Conservation (phyloP, 2,113 vertebrate species). For the Garra rufa region DNA sequence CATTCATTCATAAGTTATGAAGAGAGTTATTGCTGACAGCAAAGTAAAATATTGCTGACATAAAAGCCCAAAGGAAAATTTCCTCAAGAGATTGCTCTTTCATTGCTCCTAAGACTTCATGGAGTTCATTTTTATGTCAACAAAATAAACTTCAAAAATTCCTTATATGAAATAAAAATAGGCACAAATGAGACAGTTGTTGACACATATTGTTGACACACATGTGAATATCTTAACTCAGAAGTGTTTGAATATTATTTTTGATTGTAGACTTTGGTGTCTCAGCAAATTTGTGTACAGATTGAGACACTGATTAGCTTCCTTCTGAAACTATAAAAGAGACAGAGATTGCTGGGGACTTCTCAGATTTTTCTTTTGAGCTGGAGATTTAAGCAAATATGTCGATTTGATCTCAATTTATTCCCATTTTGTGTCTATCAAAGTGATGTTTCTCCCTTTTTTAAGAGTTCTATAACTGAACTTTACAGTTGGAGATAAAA, state of each 20-base stretch:
- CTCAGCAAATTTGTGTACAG: not conserved
- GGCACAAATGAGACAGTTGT: not conserved
- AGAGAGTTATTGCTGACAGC: not conserved
- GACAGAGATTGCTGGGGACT: not conserved
- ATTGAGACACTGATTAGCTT: not conserved
- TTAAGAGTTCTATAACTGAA: not conserved
- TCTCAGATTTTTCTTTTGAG: not conserved
- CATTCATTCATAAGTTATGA: not conserved
- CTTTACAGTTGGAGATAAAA: not conserved
- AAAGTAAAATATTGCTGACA: not conserved
- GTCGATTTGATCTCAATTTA: not conserved
- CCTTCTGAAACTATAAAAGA: not conserved
- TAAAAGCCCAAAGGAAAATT: not conserved
- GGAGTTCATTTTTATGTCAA: not conserved
- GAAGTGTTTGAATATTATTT: not conserved
- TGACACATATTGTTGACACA: not conserved
- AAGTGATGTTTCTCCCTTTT: not conserved
- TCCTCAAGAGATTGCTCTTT: not conserved
- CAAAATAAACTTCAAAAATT: not conserved
- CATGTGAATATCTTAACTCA: not conserved
- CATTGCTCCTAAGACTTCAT: not conserved
- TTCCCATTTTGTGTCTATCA: not conserved
- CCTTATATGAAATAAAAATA: not conserved
- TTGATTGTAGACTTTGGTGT: not conserved
- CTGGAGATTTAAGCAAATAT: constrained; percentile 15